Conservation (phyloP, 1,140 invertebrate genomes). For the Anagrus nilaparvatae region DNA sequence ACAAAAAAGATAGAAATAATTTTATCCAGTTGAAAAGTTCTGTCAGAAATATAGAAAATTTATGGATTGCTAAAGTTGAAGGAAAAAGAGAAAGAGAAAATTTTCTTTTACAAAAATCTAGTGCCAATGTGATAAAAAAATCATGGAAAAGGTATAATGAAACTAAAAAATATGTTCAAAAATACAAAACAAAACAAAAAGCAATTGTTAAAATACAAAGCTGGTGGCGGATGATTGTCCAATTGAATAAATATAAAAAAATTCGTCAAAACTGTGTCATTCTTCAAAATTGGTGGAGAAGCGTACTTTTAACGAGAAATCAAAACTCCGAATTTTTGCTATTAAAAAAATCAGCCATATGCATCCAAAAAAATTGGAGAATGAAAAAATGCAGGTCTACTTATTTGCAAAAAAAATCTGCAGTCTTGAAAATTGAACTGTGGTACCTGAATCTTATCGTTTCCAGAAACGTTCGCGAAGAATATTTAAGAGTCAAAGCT, state of each 20-base stretch:
- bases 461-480: slow-evolving; percentile 14
- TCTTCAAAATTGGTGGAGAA: slow-evolving; percentile 27
- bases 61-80: slow-evolving; percentile 18
- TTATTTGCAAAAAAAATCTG: slow-evolving; percentile 16
- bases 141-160: slow-evolving; percentile 19
- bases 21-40: slow-evolving; percentile 34
- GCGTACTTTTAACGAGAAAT: slow-evolving; percentile 2
- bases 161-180: slow-evolving; percentile 14
- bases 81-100: slow-evolving; percentile 15
- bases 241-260: slow-evolving; percentile 8
- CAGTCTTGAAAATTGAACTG: slow-evolving; percentile 19
- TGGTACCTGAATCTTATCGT: slow-evolving; percentile 20
- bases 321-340: slow-evolving; percentile 8
- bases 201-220: slow-evolving; percentile 23
- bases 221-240: slow-evolving; percentile 17
- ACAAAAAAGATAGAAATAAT: slow-evolving; percentile 28
- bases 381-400: slow-evolving; percentile 13
- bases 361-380: slow-evolving; percentile 27
- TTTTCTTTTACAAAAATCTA: slow-evolving; percentile 15
- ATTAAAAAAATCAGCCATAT: slow-evolving; percentile 16
- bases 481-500: slow-evolving; percentile 26
- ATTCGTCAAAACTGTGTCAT: slow-evolving; percentile 10
- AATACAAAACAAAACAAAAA: slow-evolving; percentile 14
- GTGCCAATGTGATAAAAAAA: slow-evolving; percentile 22
- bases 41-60: slow-evolving; percentile 22